Base-by-base conservation (phyloP, 2,888 invertebrate species). In the Galeopsomyia nigrocyanea region DNA sequence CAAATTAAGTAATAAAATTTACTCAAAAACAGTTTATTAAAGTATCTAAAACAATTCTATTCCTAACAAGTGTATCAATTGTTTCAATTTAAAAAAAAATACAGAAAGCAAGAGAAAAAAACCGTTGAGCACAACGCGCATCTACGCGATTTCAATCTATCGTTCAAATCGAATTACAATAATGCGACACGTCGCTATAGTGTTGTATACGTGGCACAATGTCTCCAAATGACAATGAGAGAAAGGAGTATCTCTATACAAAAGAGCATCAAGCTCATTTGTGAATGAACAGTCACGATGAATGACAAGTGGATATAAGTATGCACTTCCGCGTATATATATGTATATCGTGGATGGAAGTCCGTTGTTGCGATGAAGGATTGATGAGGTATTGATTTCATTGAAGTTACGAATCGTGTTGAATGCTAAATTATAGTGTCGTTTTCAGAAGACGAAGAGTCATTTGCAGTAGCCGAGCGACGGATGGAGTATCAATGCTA, bases 91-190 rank as follows among this genome's bases (percentile, higher is more conserved):
- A 9, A 31, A 57, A 63, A n/a, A 21, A 26, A 6, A 17, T 19
- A 3, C 9, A 39, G 13, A 17, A 14, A 19, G 17, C 3, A 16
- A 53, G n/a, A 49, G 31, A 50, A 57, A 39, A 50, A 58, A 22
- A 26, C 17, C 26, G 22, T 6, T 26, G 39, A 13, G 63, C 57
- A 53, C 53, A 72, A 31, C 67, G 51, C 51, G 68, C 26, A 26
- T 26, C 26, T 26, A 51, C 22, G 53, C 46, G 72, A 68, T 63
- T 16, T 53, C 26, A 51, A 68, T 67, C 67, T 39, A 22, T 47
- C 64, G 22, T 62, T 71, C 61, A 71, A 58, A 64, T 60, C 68
- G 72, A 68, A 73, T 73, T 73, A 73, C 72, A 64, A 73, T 73
- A 73, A 68, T 55, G 62, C 72, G 64, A 60, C 62, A 62, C 66